Percentiles rank a stretch among this genome's conserved stretches.
These are phyloP conservation scores for Laticauda laticaudata DNA, from an alignment of 2,113 vertebrate species.

Conservation along the genomic window DNA sequence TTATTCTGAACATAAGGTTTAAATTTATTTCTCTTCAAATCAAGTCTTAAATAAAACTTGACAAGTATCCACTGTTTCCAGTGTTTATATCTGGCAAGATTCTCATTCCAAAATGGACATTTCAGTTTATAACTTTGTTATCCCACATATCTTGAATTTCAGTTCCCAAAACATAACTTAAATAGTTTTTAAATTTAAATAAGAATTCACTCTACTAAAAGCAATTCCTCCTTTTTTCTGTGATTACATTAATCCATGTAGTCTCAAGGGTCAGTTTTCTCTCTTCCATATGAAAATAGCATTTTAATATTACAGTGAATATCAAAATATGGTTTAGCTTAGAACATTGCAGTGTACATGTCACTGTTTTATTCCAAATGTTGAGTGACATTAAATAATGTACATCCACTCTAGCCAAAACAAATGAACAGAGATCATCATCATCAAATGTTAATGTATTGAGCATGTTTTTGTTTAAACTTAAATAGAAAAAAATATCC, in stretches of 20 bases:
- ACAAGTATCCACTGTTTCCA: constrained; percentile 27
- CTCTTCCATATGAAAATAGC: neutral
- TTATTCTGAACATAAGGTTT: constrained; percentile 48
- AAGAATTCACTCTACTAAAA: neutral
- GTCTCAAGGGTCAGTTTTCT: neutral
- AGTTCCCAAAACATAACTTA: constrained; percentile 29
- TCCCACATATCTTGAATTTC: constrained; percentile 19
- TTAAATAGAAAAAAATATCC: neutral
- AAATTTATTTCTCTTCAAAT: constrained; percentile 50
- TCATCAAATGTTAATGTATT: neutral
- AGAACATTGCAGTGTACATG: neutral
- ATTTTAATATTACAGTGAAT: neutral
- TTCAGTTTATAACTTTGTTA: constrained; percentile 39
- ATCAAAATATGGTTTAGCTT: neutral
- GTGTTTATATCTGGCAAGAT: neutral
- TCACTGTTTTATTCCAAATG: neutral
- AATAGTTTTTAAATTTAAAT: neutral
- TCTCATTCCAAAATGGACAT: constrained; percentile 17
- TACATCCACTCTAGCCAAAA: neutral
- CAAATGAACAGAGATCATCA: neutral
- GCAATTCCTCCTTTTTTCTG: neutral
- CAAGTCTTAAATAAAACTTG: constrained; percentile 44
- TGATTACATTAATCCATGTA: neutral
- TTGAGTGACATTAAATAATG: neutral
- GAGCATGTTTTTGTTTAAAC: neutral